Evolutionary conservation across 2,888 invertebrate genomes (phyloP).

Genomic region (Coelinius sp.): DNA sequence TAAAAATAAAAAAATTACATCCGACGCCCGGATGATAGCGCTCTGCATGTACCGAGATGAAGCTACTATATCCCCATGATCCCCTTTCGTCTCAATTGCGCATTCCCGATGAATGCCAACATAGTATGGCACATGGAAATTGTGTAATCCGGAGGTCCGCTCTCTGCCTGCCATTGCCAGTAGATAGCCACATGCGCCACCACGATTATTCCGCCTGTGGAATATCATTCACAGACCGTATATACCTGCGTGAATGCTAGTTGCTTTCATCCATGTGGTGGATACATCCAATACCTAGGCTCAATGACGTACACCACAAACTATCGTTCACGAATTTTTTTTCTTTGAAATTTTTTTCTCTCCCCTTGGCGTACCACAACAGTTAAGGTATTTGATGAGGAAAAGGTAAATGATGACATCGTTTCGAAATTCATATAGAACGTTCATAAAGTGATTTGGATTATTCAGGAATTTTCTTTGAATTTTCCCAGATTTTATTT

Average conservation of each 20-base stretch:
- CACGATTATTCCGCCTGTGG: not conserved
- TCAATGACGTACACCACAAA: not conserved
- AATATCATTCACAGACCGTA: slow-evolving; percentile 3
- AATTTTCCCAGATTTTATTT: no score
- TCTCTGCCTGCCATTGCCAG: slow-evolving; percentile 27
- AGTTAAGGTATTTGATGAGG: no score
- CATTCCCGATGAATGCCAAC: slow-evolving; percentile 32
- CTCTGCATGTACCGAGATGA: not conserved
- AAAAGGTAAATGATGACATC: no score
- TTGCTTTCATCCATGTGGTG: not conserved
- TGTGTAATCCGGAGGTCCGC: slow-evolving; percentile 20
- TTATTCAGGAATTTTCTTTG: no score
- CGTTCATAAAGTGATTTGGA: no score
- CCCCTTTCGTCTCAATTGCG: slow-evolving; percentile 9
- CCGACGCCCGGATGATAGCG: not conserved
- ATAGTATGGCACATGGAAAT: not conserved
- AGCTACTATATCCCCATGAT: not conserved
- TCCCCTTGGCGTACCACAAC: not conserved
- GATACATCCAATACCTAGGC: not conserved
- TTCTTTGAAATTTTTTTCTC: not conserved
- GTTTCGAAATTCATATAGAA: no score
- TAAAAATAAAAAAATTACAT: not conserved
- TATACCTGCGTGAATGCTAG: not conserved
- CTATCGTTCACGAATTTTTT: not conserved
- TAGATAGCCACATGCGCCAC: slow-evolving; percentile 15